Base-by-base conservation (phyloP, 1,140 invertebrate genomes). In the Rhopalosiphum maidis region DNA sequence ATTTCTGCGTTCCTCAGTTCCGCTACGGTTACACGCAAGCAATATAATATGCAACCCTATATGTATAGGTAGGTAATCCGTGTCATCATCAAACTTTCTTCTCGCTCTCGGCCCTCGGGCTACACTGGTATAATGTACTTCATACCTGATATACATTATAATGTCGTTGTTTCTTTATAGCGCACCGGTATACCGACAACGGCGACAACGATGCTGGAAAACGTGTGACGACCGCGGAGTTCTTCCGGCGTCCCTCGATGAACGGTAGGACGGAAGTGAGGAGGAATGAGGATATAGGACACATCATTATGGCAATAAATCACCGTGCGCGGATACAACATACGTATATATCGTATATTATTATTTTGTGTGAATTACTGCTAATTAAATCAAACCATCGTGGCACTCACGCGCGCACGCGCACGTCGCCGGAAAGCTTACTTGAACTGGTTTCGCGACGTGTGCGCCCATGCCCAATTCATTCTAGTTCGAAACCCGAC, bases 351-450 rank as follows among this genome's bases (percentile, higher is more conserved):
- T 23, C 54, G 22, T 86, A 18, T 51, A 51, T 35, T 7, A n/a
- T 87, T 37, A 55, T 54, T n/a, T 15, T 51, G 88, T 90, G 37
- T 60, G 88, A 90, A 60, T 60, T 35, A 41, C n/a, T 35, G 43
- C 48, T 85, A 93, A 85, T 93, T 93, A 85, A 93, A 93, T 93
- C 46, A 93, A 93, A 93, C 55, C 82, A 51, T 77, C 60, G 60
- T 46, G 11, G 77, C 89, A 68, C 60, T 68, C 11, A 68, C 60
- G 89, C 55, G 43, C 89, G 51, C 89, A 90, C 55, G 88, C 87
- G 48, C 37, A 43, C 87, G 46, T 25, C 23, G 25, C n/a, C 91
- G 91, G 91, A 92, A 92, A 93, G 91, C 48, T 85, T 35, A 93
- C 48, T 55, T 43, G 91, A 86, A 93, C 91, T 55, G 77, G 91